phyloP scores from a whole-genome alignment of 1,140 invertebrate species.

The Tribolium castaneum region DNA sequence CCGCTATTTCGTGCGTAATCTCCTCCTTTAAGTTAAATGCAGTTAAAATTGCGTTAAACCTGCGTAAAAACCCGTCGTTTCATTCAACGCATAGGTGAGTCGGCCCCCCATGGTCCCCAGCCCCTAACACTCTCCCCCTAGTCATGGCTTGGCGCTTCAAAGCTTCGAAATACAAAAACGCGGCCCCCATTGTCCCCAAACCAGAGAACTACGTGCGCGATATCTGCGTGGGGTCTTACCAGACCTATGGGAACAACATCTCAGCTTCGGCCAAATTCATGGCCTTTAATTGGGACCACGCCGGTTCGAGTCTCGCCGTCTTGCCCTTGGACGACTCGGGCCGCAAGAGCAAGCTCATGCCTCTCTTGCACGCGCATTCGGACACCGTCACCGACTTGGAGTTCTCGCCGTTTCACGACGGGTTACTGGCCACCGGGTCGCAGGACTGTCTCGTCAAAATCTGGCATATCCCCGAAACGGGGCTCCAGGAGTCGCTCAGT shows the following conservation, averaged over 20 bases:
- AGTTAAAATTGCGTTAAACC: not conserved
- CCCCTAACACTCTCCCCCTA: not conserved
- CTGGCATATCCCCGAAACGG: conserved; percentile 86
- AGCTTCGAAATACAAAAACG: conserved; percentile 97
- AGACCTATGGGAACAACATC: conserved; percentile 94
- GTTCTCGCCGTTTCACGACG: conserved; percentile 95
- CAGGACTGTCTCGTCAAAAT: conserved; percentile 91
- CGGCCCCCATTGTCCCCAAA: conserved; percentile 91
- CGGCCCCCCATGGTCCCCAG: not conserved
- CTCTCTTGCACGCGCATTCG: conserved; percentile 83
- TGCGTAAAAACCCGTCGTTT: not conserved
- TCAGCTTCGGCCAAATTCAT: conserved; percentile 91
- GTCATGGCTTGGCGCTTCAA: conserved; percentile 95
- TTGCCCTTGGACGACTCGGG: conserved; percentile 88
- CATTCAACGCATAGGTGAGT: not conserved
- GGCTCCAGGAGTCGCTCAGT: conserved; percentile 81
- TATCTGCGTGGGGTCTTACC: conserved; percentile 89
- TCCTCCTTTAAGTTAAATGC: conserved; percentile 1
- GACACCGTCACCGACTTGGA: conserved; percentile 95
- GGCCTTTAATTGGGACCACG: conserved; percentile 92
- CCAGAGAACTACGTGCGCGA: conserved; percentile 91
- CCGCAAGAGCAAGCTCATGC: conserved; percentile 86
- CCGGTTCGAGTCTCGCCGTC: conserved; percentile 87
- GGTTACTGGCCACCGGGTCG: conserved; percentile 88
- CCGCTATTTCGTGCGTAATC: not conserved